Evolutionary conservation across 2,113 vertebrate species (phyloP), one percentile per base, ranked within the genome.

Genomic region (Cryptotis parvus): DNA sequence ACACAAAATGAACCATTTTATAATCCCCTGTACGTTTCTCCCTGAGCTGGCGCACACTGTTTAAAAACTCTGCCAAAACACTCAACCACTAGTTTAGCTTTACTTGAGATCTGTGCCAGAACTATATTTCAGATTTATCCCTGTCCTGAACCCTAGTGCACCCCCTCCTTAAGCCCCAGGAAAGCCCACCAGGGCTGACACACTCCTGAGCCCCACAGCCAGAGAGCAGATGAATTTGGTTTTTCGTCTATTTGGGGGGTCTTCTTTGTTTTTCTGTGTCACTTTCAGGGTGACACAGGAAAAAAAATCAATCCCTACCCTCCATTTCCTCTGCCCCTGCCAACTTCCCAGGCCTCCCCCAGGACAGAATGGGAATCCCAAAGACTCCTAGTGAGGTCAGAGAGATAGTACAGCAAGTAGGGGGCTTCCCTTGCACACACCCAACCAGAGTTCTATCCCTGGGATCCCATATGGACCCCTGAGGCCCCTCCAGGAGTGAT

Each of bases 181-280:
- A 65, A 77, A 75, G 24, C 81, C 39, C 95, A 89, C 16, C 87
- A 84, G 55, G 78, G 45, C 68, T 3, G 27, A n/a, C n/a, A n/a
- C 73, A 1, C 22, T 43, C 92, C 68, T 29, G 52, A 77, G 63
- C 73, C 2, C 0, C 39, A 33, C 0, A 16, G 87, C 68, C 49
- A 88, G 89, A 43, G 87, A 65, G 95, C 52, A 0, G 93, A 92
- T 92, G 91, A 91, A 45, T 68, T 29, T 85, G 82, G 58, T 87
- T 94, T 88, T 88, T 94, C 95, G 68, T 89, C 82, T 79, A 92
- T 87, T 79, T 72, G 61, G 43, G 43, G 43, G 84, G 79, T 73
- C 85, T 33, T 87, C 90, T 94, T 73, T 91, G 79, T 82, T 83
- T 91, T 85, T 75, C 83, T 10, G 27, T 8, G 27, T 80, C 90